Evolutionary conservation across 35 echinoderm and acorn worm genomes (phyloP), one percentile per base, ranked within the genome.

Genomic region (Ophiothrix spiculata): DNA sequence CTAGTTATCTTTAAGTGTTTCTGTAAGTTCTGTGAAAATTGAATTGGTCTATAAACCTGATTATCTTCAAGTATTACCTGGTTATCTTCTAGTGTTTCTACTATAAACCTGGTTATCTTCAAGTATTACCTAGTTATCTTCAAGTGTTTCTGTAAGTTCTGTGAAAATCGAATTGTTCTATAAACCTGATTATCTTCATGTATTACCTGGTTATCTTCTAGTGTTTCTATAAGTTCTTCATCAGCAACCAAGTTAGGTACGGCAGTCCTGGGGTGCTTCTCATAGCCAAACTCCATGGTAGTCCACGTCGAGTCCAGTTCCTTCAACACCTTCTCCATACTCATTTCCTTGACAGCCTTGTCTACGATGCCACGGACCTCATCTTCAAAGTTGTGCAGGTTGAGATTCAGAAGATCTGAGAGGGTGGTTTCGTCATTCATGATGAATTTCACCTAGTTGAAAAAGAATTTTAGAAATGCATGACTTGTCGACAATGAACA

Each of bases 271-370:
- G 88, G 31, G 76, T 98, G 95, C 34, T 56, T 81, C 73, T 98
- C 95, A 79, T 98, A 98, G 39, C 93, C 95, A 94, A 98, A 98
- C 84, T 98, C 95, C 95, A 98, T 98, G 33, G 88, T 79, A 17
- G 95, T 88, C 95, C 95, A 98, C 37, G 95, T 98, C 56, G 89
- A 85, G 77, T 98, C 92, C 56, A 98, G 79, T 80, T 98, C 95
- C 75, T 93, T 98, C 74, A 98, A 76, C 0, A 98, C 95, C 82
- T 98, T 98, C 95, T 98, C 95, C 95, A 98, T 98, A 35, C 91
- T 91, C 95, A 98, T 98, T 83, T 98, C 95, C 86, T 98, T 98
- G 88, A 98, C 95, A 28, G 95, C 95, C 77, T 98, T 98, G 83
- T 98, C 95, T 0, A 98, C 95, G 28, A 98, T 98, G 88, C 91